phyloP scores from a whole-genome alignment of 2,888 invertebrate species.

The Leptopilina syphax region DNA sequence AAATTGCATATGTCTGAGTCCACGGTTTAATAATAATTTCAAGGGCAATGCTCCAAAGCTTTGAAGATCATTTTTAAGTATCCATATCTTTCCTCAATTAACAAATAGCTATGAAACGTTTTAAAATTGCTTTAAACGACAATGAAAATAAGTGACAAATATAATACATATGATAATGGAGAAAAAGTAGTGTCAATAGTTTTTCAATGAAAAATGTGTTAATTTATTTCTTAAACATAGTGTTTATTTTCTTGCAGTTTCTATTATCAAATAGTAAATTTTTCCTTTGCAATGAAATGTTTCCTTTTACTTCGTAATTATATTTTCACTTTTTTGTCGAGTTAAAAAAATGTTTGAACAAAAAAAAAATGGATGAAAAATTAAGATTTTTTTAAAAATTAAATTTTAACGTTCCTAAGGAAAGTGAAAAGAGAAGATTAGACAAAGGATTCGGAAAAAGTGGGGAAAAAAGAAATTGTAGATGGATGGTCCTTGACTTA shows the following conservation, averaged over 20 bases:
- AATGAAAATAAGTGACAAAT: neutral
- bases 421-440: constrained; percentile 38
- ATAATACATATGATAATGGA: neutral
- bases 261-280: neutral
- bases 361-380: too few relatives aligned
- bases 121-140: constrained; percentile 47
- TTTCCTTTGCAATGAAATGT: too few relatives aligned
- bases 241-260: neutral
- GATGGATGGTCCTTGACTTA: constrained; percentile 30
- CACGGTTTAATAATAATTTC: constrained; percentile 21
- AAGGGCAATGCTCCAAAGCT: constrained; percentile 18
- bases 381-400: too few relatives aligned
- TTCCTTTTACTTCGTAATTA: too few relatives aligned
- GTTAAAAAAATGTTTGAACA: too few relatives aligned
- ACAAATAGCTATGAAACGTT: constrained; percentile 6
- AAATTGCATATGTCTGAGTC: constrained; percentile 18
- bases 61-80: constrained; percentile 5
- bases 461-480: constrained; percentile 24
- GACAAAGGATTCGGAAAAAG: constrained; percentile 43
- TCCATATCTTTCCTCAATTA: neutral
- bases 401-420: neutral
- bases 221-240: neutral
- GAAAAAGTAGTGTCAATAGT: neutral
- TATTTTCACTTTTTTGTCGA: too few relatives aligned
- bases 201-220: neutral